Percentiles rank a stretch among this genome's conserved stretches.
phyloP scores from a whole-genome alignment of 1,140 invertebrate genomes.

The Cylas formicarius region DNA sequence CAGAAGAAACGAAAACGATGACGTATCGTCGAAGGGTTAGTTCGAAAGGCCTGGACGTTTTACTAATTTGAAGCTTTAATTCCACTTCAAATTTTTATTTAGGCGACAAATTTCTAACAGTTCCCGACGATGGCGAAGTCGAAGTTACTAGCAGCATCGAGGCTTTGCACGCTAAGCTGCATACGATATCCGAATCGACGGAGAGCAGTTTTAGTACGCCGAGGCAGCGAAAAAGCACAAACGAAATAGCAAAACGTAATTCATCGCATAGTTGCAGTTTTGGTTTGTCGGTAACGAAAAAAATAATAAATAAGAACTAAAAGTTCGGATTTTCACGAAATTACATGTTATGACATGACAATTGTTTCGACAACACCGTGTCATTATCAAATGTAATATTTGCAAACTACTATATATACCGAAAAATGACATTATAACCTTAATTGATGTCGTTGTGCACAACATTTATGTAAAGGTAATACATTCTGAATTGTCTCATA shows the following conservation, averaged over 20 bases:
- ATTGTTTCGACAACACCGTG: not conserved
- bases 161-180: slow-evolving; percentile 20
- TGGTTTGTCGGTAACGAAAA: slow-evolving; percentile 1
- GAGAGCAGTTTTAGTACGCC: slow-evolving; percentile 15
- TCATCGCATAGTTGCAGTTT: not conserved
- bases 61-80: not conserved
- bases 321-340: not conserved
- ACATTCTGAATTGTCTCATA: too few species aligned
- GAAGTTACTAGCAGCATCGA: slow-evolving; percentile 12
- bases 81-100: slow-evolving; percentile 1
- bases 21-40: not conserved
- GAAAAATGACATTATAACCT: too few species aligned
- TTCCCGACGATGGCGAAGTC: slow-evolving; percentile 2
- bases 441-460: too few species aligned
- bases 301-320: not conserved
- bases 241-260: not conserved
- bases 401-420: too few species aligned
- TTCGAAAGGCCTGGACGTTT: not conserved
- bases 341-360: not conserved
- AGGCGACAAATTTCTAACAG: slow-evolving; percentile 11
- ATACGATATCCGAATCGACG: slow-evolving; percentile 24
- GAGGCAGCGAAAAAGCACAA: slow-evolving; percentile 1
- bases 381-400: not conserved
- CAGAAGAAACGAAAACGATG: slow-evolving; percentile 12
- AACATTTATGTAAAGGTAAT: too few species aligned